Conservation (phyloP, 2,888 invertebrate species). For the Diarsia mendica region DNA sequence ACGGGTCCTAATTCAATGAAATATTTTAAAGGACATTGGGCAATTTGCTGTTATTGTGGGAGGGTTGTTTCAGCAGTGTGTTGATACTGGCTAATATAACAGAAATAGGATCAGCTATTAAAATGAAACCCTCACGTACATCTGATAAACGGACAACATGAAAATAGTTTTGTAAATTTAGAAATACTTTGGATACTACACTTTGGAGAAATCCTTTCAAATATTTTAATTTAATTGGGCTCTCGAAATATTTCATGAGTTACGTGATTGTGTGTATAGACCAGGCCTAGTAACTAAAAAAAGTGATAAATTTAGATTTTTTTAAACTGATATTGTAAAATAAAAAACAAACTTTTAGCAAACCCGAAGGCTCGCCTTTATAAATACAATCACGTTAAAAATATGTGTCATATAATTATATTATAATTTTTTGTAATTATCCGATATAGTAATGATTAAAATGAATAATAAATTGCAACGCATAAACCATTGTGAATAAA, state of each 20-base stretch:
- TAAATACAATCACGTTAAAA: slow-evolving; percentile 51
- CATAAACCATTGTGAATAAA: slow-evolving; percentile 54
- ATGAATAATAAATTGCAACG: slow-evolving; percentile 36
- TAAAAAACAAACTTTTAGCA: slow-evolving; percentile 1
- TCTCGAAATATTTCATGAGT: slow-evolving; percentile 11
- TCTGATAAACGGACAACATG: background rate
- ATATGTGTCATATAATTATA: background rate
- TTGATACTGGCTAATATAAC: too few species aligned
- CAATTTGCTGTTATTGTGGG: background rate
- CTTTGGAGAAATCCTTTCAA: slow-evolving; percentile 27
- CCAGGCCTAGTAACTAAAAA: slow-evolving; percentile 39
- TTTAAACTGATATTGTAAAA: slow-evolving; percentile 35
- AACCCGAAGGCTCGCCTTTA: slow-evolving; percentile 28
- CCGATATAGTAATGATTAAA: slow-evolving; percentile 18
- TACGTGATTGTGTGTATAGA: slow-evolving; percentile 57
- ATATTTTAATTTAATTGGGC: slow-evolving; percentile 38
- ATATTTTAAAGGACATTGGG: slow-evolving; percentile 42
- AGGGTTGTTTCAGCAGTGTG: background rate
- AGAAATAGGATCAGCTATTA: background rate
- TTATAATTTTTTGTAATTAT: slow-evolving; percentile 36
- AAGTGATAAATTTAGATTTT: slow-evolving; percentile 49
- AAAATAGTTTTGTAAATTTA: slow-evolving; percentile 44
- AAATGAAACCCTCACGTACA: background rate
- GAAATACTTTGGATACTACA: slow-evolving; percentile 17
- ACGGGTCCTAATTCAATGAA: slow-evolving; percentile 27